Percentiles rank a stretch among this genome's conserved stretches.
Conservation (phyloP, 2,797 vertebrate genomes). For the Myotis pilosus region DNA sequence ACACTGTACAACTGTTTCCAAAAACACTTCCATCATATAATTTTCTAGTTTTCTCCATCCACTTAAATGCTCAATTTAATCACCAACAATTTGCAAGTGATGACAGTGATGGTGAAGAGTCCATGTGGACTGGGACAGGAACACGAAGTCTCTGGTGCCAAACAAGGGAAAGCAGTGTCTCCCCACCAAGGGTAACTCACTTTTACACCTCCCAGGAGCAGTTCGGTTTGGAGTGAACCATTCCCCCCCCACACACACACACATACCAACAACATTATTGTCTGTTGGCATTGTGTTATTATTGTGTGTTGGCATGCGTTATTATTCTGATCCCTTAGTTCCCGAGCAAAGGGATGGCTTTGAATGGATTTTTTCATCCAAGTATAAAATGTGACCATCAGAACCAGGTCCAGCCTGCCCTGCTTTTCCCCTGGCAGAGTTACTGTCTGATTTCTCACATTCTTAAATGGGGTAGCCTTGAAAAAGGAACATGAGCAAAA, state of each 20-base stretch:
- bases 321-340: not conserved
- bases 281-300: not conserved
- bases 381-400: not conserved
- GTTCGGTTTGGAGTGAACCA: not conserved
- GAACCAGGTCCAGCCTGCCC: not conserved
- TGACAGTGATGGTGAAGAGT: not conserved
- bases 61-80: not conserved
- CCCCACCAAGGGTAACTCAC: not conserved
- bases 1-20: not conserved
- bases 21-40: not conserved
- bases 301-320: not conserved
- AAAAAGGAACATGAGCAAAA: not conserved
- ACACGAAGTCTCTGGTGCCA: not conserved
- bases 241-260: too few relatives aligned
- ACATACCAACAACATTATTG: not conserved
- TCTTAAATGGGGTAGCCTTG: not conserved
- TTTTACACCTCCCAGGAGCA: not conserved
- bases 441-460: not conserved
- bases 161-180: not conserved
- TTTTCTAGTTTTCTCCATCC: constrained; percentile 31
- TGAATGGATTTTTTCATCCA: not conserved
- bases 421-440: not conserved
- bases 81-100: not conserved
- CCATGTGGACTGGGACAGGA: not conserved
- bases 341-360: not conserved